Evolutionary conservation across 2,888 invertebrate genomes (phyloP).

Genomic region (Callinectes sapidus): DNA sequence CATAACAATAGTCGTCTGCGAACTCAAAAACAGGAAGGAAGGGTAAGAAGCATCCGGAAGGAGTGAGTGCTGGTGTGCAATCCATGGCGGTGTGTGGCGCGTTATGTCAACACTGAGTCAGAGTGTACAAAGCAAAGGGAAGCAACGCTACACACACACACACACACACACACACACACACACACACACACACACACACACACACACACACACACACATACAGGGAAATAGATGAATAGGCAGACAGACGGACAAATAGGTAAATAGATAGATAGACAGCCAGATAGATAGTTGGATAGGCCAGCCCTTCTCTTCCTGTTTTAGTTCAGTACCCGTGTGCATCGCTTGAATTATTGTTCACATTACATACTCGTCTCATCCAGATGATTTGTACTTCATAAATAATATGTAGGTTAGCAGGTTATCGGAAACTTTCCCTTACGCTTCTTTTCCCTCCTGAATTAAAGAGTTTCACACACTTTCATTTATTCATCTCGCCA

Average conservation of each 20-base stretch:
- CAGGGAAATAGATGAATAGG: not conserved
- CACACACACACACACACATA: slow-evolving; percentile 40
- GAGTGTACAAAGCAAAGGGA: not conserved
- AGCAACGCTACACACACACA: not conserved
- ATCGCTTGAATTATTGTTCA: not conserved
- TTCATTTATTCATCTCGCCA: not conserved
- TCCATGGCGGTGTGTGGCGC: not conserved
- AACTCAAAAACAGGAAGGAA: not conserved
- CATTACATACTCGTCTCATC: not conserved
- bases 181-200: not conserved
- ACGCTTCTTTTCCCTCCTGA: not conserved
- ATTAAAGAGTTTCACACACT: not conserved
- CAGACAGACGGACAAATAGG: not conserved
- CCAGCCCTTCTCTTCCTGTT: not conserved
- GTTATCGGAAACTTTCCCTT: not conserved
- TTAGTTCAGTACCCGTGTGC: not conserved
- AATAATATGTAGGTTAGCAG: not conserved
- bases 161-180: not conserved
- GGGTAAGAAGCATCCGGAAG: not conserved
- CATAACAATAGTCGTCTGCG: not conserved
- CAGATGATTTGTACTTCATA: not conserved
- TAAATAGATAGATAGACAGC: not conserved
- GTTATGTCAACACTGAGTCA: not conserved
- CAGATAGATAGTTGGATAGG: not conserved
- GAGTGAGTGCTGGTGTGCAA: not conserved